phyloP scores from a whole-genome alignment of 2,797 vertebrate genomes.

The Myotis daubentonii region DNA sequence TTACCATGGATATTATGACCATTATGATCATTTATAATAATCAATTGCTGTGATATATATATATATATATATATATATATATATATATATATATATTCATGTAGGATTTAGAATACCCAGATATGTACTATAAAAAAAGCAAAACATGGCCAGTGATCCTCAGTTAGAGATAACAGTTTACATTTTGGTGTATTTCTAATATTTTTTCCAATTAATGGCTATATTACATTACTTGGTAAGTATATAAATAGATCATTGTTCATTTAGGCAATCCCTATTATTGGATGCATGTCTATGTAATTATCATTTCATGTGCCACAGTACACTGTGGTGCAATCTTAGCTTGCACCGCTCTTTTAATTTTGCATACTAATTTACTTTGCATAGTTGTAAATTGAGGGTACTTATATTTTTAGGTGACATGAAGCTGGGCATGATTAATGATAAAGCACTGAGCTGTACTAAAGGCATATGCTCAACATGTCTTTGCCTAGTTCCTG shows the following conservation, averaged over 20 bases:
- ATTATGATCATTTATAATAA: neutral
- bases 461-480: neutral
- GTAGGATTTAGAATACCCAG: conserved; percentile 5
- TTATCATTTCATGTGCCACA: neutral
- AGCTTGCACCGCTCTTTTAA: neutral
- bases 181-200: neutral
- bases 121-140: neutral
- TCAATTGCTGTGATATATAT: neutral
- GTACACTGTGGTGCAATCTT: neutral
- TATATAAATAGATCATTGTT: neutral
- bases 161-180: neutral
- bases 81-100: neutral
- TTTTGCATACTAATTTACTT: neutral
- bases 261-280: neutral
- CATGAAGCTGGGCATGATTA: neutral
- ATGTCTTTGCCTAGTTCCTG: neutral
- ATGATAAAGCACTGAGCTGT: neutral
- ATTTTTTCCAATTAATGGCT: neutral
- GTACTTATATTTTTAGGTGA: neutral
- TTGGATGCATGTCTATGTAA: neutral
- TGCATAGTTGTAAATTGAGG: neutral
- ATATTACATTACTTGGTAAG: neutral
- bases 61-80: too few species aligned
- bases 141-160: neutral
- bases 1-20: neutral